Base-by-base conservation (phyloP, 2,888 invertebrate species). In the Craniophora ligustri region DNA sequence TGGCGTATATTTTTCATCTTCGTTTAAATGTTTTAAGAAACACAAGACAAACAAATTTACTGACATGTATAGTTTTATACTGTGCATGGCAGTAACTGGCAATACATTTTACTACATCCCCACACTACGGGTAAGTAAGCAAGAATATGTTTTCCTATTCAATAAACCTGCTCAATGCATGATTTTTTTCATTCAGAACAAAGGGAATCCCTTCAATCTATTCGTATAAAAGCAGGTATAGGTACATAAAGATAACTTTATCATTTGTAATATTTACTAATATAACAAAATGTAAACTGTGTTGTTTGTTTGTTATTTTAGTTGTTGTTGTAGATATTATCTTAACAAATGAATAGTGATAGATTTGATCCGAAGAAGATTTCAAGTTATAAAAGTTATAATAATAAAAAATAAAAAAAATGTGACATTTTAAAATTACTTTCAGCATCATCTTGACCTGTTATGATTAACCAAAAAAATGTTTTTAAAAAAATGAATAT, bases 71-170 rank as follows among this genome's bases (percentile, higher is more conserved):
- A 19, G 2, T 23, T 23, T 23, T 10, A 23, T n/a, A n/a, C n/a
- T n/a, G n/a, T 23, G n/a, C 23, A 23, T 23, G n/a, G n/a, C 26
- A 26, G n/a, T 23, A 26, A 4, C 26, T 26, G 1, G n/a, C 1
- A 26, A 26, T 10, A 26, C n/a, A 26, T 26, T n/a, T 26, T 4
- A 26, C 38, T 55, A 44, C 28, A 32, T 47, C 13, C 15, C 5
- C 13, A 31, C 51, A 53, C 15, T 30, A 47, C 26, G 40, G n/a
- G 59, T 45, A 62, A 59, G 59, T 50, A 62, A 60, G 64, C 62
- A 63, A 59, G 67, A 77, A 79, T 78, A 76, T 74, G 69, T 79
- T 81, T 82, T 79, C 76, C 79, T 70, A 72, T 75, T 73, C 75
- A 76, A 78, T 81, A 78, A 72, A 58, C 61, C 48, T 50, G 66